Base-by-base conservation (phyloP, 2,888 invertebrate species). In the Lasius fuliginosus region DNA sequence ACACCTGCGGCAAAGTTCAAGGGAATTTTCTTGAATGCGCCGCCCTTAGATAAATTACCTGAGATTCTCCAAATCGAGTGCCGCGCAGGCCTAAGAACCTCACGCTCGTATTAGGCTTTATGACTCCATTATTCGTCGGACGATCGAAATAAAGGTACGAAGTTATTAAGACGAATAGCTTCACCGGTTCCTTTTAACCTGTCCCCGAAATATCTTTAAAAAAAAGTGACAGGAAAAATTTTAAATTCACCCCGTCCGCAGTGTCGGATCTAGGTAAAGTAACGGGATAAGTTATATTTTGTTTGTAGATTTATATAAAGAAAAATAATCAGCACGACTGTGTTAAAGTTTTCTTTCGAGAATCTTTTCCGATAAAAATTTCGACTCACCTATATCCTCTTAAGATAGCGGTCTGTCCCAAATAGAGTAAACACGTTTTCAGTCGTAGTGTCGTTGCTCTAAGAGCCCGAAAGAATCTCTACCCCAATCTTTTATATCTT, bases 401-500 rank as follows among this genome's bases (percentile, higher is more conserved):
- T 42, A 56, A 64, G 82, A 79, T 82, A 82, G 49, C 46, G 56
- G 30, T 6, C 30, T 68, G 67, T 79, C 42, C 65, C 71, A 64
- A 84, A 82, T 27, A 65, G 56, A 82, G 82, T 79, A 84, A 71
- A 84, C 83, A 67, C 68, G 81, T 83, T 83, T 49, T 53, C 58
- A 64, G 53, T 67, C 42, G 36, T 23, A 46, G 42, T 83, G 68
- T 82, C 56, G 73, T 77, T 76, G 23, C 64, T 53, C 53, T 33
- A 33, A 73, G 58, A 12, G 33, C 33, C 9, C 18, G 40, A 53
- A 76, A 60, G 64, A 46, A 58, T 49, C 92, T 92, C 92, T 92
- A 91, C 88, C 90, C 91, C 91, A 92, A 93, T 93, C 93, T 92
- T 93, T 94, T 94, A 92, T 93, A 91, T 91, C 90, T 91, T 74